These are phyloP conservation scores for Chamaea fasciata DNA, from an alignment of 2,113 vertebrate genomes.

Conservation along the genomic window DNA sequence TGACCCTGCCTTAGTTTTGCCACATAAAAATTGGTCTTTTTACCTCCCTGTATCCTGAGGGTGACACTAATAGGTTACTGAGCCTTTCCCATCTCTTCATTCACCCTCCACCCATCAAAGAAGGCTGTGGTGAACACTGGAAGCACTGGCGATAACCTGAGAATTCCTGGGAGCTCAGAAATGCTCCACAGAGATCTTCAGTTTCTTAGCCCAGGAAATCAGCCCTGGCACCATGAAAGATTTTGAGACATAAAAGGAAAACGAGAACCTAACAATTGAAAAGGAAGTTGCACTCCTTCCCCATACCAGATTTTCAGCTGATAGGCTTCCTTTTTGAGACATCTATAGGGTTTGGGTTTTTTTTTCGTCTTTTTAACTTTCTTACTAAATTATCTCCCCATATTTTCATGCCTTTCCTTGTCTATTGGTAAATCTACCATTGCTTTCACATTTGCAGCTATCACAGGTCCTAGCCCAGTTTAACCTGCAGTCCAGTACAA, in stretches of 20 bases:
- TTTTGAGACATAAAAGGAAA: neutral
- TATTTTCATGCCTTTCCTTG: neutral
- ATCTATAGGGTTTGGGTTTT: neutral
- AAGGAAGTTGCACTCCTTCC: constrained; percentile 23
- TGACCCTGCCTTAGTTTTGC: neutral
- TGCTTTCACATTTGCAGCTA: neutral
- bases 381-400: neutral
- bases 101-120: neutral
- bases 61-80: neutral
- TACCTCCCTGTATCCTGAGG: neutral
- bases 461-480: neutral
- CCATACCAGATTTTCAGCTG: neutral
- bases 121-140: neutral
- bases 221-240: neutral
- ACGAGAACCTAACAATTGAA: neutral
- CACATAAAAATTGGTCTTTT: neutral
- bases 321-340: neutral
- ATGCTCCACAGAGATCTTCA: neutral
- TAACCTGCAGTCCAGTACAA: neutral
- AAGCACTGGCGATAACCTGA: neutral
- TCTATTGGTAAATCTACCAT: neutral
- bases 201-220: neutral
- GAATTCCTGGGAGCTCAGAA: neutral
- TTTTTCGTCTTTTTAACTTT: neutral
- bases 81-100: neutral